phyloP scores from a whole-genome alignment of 2,888 invertebrate species.

The Eilema sororculum region DNA sequence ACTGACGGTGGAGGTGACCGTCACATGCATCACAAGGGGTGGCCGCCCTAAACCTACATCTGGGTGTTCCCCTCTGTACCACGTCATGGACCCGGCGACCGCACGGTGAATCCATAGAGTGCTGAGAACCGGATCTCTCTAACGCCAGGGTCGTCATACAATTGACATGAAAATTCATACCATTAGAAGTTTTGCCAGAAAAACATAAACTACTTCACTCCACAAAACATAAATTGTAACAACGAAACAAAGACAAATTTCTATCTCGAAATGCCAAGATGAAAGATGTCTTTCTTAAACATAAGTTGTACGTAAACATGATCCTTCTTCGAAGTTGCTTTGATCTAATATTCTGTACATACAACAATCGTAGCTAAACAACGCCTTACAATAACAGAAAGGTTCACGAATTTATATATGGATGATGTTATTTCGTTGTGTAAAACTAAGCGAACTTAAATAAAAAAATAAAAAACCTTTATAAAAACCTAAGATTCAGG shows the following conservation, averaged over 20 bases:
- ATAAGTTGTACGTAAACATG: slow-evolving; percentile 5
- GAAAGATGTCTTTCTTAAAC: not conserved
- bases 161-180: too few relatives aligned
- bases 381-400: not conserved
- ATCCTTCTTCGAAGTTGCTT: not conserved
- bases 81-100: too few relatives aligned
- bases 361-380: not conserved
- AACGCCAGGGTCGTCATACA: too few relatives aligned
- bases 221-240: not conserved
- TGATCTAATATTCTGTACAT: slow-evolving; percentile 1
- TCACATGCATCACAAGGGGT: too few relatives aligned
- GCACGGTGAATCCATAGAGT: too few relatives aligned
- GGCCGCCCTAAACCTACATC: too few relatives aligned
- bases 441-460: not conserved
- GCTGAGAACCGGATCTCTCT: too few relatives aligned
- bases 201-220: not conserved
- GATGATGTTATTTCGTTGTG: not conserved
- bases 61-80: too few relatives aligned
- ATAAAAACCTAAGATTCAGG: too few relatives aligned
- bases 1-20: too few relatives aligned
- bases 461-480: too few relatives aligned
- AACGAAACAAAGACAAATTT: slow-evolving; percentile 1
- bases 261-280: not conserved
- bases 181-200: not conserved
- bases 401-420: not conserved